Conservation (phyloP, 2,113 vertebrate species). For the Hippocampus abdominalis region DNA sequence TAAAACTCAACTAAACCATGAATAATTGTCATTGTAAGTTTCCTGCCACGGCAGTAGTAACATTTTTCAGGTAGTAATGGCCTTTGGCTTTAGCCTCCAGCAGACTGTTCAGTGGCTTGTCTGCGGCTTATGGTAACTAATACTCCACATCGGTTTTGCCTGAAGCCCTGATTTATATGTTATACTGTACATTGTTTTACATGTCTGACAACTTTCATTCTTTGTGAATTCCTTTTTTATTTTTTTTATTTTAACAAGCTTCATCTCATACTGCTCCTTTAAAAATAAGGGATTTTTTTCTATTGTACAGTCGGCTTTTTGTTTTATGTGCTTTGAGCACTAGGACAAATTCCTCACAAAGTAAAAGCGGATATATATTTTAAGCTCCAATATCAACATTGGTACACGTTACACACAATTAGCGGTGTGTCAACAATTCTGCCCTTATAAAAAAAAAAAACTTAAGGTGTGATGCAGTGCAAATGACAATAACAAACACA, state of each 20-base stretch:
- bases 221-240: background rate
- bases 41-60: slow-evolving; percentile 54
- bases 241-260: background rate
- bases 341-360: background rate
- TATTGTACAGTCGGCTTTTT: background rate
- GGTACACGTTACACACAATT: background rate
- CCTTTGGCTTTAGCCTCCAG: slow-evolving; percentile 47
- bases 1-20: slow-evolving; percentile 61
- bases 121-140: slow-evolving; percentile 28
- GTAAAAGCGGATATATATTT: background rate
- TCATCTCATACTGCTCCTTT: background rate
- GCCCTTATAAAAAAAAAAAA: too few relatives aligned
- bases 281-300: slow-evolving; percentile 4
- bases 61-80: slow-evolving; percentile 69
- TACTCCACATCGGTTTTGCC: slow-evolving; percentile 15
- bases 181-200: background rate
- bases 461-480: too few relatives aligned
- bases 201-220: background rate
- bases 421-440: background rate
- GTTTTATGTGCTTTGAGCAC: background rate
- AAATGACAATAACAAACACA: background rate
- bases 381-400: background rate
- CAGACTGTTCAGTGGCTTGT: slow-evolving; percentile 28
- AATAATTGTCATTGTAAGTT: slow-evolving; percentile 70
- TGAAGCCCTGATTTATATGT: slow-evolving; percentile 4